These are phyloP conservation scores for Polydrusus tereticollis DNA, from an alignment of 2,888 invertebrate genomes.

Conservation along the genomic window DNA sequence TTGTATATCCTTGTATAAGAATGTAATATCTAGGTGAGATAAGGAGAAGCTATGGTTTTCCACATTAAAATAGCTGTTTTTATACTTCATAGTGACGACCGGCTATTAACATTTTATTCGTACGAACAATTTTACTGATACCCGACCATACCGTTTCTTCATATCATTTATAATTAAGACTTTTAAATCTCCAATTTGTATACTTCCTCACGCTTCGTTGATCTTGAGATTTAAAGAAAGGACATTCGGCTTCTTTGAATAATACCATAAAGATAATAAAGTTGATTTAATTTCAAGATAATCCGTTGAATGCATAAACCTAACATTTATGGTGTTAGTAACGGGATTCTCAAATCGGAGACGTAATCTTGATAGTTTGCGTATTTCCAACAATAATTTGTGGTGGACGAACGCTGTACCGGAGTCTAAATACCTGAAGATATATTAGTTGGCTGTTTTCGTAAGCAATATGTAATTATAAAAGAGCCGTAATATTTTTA, in stretches of 20 bases:
- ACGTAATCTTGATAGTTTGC: constrained; percentile 28
- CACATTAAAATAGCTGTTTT: no score
- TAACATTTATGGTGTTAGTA: constrained; percentile 40
- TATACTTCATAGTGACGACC: no score
- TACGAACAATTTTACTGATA: no score
- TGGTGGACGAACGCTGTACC: no score
- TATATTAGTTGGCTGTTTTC: no score
- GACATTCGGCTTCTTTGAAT: constrained; percentile 39
- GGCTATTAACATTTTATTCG: no score
- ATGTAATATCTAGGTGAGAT: no score
- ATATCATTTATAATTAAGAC: not conserved
- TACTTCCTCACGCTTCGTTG: constrained; percentile 35
- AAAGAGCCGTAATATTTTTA: no score
- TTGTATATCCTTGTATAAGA: no score
- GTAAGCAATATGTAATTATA: no score
- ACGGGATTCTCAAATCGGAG: constrained; percentile 35
- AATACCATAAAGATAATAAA: constrained; percentile 42
- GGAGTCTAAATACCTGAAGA: no score
- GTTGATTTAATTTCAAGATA: constrained; percentile 43
- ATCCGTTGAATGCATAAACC: constrained; percentile 25
- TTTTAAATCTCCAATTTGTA: constrained; percentile 40
- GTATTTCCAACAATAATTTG: not conserved
- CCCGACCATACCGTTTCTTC: not conserved
- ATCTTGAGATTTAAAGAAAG: constrained; percentile 13
- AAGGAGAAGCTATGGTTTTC: no score